A percentile compares a stretch with the other conserved stretches of the same genome.
Evolutionary conservation across 2,797 vertebrate genomes (phyloP).

Genomic region (Tragopan temminckii): DNA sequence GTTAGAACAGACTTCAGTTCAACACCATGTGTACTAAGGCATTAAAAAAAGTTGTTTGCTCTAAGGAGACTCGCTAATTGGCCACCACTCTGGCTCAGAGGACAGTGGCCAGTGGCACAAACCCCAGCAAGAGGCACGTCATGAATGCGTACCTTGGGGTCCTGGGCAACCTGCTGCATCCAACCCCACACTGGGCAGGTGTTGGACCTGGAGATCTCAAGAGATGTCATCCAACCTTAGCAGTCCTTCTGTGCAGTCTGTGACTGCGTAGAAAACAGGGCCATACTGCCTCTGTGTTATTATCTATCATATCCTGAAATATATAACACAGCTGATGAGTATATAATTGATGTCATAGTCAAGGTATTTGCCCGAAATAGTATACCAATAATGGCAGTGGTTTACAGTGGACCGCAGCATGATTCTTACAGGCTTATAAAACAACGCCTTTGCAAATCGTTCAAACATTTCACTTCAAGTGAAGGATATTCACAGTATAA

Average conservation of each 20-base stretch:
- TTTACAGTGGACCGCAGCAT: background rate
- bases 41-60: background rate
- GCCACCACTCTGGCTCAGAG: background rate
- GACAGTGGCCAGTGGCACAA: background rate
- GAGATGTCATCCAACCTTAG: background rate
- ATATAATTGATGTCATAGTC: background rate
- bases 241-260: too few relatives aligned
- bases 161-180: background rate
- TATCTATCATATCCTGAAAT: background rate
- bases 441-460: background rate
- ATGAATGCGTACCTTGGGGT: background rate
- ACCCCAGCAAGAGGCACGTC: background rate
- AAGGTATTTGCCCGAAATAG: constrained; percentile 16
- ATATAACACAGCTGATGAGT: constrained; percentile 6
- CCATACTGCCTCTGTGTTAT: background rate
- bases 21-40: accelerated
- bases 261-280: background rate
- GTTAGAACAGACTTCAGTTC: background rate
- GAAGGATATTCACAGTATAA: background rate
- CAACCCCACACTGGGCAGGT: accelerated
- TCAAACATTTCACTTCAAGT: background rate
- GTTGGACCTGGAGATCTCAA: background rate
- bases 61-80: background rate
- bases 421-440: background rate
- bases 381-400: background rate